Conservation (phyloP, 2,113 vertebrate genomes). For the Vanacampus margaritifer region DNA sequence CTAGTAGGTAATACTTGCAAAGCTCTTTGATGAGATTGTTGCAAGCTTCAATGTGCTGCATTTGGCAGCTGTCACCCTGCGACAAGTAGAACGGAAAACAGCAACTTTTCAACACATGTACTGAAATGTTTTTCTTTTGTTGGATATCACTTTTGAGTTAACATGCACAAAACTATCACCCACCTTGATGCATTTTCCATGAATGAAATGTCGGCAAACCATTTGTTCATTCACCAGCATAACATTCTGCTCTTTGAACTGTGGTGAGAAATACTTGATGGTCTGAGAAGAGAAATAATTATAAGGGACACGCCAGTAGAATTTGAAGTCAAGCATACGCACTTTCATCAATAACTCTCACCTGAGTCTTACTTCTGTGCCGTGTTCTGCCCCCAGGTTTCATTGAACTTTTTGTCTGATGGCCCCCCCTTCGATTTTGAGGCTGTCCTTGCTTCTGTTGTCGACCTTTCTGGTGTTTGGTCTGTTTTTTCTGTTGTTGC, state of each 20-base stretch:
- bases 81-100: background rate
- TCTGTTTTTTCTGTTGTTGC: background rate
- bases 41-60: constrained; percentile 81
- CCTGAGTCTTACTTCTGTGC: background rate
- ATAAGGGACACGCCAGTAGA: background rate
- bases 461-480: background rate
- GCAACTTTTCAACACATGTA: background rate
- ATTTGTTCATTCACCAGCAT: constrained; percentile 82
- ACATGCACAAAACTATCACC: background rate
- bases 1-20: constrained; percentile 90
- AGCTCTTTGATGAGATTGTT: constrained; percentile 82
- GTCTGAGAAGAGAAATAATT: constrained; percentile 5
- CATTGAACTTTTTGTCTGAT: background rate
- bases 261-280: constrained; percentile 78
- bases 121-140: background rate
- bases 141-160: background rate
- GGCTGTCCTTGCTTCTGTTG: background rate
- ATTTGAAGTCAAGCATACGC: background rate
- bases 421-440: background rate
- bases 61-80: constrained; percentile 87
- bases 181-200: constrained; percentile 86
- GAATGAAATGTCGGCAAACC: constrained; percentile 87
- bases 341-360: constrained; percentile 1
- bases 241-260: constrained; percentile 87
- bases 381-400: background rate